A percentile compares a stretch with the other conserved stretches of the same genome.
Evolutionary conservation across 2,888 invertebrate genomes (phyloP).

Genomic region (Archips crataeganus): DNA sequence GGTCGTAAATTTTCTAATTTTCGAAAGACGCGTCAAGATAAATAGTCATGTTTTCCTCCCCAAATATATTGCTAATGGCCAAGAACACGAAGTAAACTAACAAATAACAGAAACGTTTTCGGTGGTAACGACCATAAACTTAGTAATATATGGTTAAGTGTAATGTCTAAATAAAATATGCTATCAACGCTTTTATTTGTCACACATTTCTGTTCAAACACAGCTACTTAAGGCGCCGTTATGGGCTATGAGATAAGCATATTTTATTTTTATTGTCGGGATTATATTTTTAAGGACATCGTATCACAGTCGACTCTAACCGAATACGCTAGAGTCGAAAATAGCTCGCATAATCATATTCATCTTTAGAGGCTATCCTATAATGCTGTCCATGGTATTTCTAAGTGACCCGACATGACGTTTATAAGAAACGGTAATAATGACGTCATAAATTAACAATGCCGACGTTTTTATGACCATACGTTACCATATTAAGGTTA

Average conservation of each 20-base stretch:
- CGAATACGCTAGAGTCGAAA: background rate
- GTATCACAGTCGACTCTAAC: background rate
- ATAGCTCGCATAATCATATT: slow-evolving; percentile 1
- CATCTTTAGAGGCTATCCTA: slow-evolving; percentile 16
- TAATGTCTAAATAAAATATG: slow-evolving; percentile 41
- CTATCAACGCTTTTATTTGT: slow-evolving; percentile 56
- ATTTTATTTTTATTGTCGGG: slow-evolving; percentile 68
- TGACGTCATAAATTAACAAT: slow-evolving; percentile 36
- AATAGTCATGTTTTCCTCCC: background rate
- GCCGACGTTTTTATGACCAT: slow-evolving; percentile 38
- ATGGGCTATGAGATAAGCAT: slow-evolving; percentile 62
- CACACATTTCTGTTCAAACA: slow-evolving; percentile 60
- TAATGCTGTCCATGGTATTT: slow-evolving; percentile 32
- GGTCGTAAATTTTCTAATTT: background rate
- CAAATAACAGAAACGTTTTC: slow-evolving; percentile 28
- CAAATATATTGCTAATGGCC: slow-evolving; percentile 16
- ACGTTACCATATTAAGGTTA: slow-evolving; percentile 25
- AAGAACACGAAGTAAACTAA: slow-evolving; percentile 20
- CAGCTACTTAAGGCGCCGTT: slow-evolving; percentile 61
- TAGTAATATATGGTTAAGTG: slow-evolving; percentile 29
- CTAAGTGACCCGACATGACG: slow-evolving; percentile 40
- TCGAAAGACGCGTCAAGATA: background rate
- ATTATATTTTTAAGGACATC: slow-evolving; percentile 22
- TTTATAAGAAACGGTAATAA: slow-evolving; percentile 37
- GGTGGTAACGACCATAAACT: slow-evolving; percentile 22